Conservation (phyloP, 2,797 vertebrate genomes). For the Bradypodion pumilum region DNA sequence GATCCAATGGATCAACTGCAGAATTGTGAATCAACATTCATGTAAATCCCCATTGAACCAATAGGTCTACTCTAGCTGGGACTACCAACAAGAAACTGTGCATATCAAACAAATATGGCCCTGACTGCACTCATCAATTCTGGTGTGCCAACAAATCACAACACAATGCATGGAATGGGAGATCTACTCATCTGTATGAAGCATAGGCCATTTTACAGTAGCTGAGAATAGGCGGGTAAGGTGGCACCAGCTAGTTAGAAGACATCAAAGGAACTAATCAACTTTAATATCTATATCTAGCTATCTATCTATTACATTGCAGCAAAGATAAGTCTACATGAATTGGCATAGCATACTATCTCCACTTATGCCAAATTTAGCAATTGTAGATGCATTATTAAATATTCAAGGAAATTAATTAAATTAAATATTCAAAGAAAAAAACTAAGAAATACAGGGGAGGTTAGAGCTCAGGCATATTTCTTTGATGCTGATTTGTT, state of each 20-base stretch:
- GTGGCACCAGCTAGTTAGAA: neutral
- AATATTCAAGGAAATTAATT: no score
- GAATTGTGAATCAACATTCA: no score
- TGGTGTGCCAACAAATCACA: conserved; percentile 75
- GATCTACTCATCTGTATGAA: conserved; percentile 80
- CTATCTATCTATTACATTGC: neutral
- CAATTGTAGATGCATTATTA: neutral
- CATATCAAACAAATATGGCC: conserved; percentile 74
- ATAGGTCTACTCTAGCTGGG: no score
- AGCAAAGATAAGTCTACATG: neutral
- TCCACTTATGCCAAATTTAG: neutral
- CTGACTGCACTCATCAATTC: conserved; percentile 78
- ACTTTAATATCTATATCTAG: no score
- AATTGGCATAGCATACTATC: neutral
- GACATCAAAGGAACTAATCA: neutral
- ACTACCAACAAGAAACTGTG: no score
- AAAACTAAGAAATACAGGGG: neutral
- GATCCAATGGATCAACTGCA: no score
- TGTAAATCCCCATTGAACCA: no score
- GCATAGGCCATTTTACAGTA: neutral
- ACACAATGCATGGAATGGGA: conserved; percentile 78
- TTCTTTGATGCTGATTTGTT: neutral
- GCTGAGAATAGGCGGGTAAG: neutral
- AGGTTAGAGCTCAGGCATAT: neutral
- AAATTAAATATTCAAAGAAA: neutral